Percentiles rank a stretch among this genome's conserved stretches.
Evolutionary conservation across 2,797 vertebrate species (phyloP).

Genomic region (Petrocephalus sullivani): DNA sequence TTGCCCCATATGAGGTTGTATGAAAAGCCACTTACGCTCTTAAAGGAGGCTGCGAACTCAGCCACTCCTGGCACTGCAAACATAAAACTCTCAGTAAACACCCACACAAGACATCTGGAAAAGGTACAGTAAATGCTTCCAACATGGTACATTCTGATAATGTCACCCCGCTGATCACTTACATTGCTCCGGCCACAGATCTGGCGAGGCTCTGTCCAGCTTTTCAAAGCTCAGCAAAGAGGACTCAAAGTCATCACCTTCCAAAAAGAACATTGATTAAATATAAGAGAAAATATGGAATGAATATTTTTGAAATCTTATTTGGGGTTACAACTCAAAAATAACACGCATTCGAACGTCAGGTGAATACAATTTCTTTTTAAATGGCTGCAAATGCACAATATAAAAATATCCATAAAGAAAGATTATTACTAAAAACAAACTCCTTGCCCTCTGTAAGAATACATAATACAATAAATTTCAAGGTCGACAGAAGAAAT

Average conservation of each 20-base stretch:
- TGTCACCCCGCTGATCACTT: constrained; percentile 48
- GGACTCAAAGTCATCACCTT: constrained; percentile 84
- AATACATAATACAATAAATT: background rate
- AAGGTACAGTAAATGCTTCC: background rate
- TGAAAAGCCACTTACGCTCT: constrained; percentile 78
- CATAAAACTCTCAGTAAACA: constrained; percentile 33
- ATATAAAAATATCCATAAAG: background rate
- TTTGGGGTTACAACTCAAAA: background rate
- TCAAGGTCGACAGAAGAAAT: background rate
- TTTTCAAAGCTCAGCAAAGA: constrained; percentile 96
- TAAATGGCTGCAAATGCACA: background rate
- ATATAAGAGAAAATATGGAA: background rate
- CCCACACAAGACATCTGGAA: background rate
- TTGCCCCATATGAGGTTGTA: background rate
- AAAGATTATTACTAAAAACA: background rate
- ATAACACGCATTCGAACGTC: background rate
- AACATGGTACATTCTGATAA: background rate
- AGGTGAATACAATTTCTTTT: background rate
- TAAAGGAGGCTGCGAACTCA: constrained; percentile 95
- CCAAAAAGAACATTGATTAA: constrained; percentile 12
- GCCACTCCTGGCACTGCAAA: constrained; percentile 86
- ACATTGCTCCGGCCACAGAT: constrained; percentile 95
- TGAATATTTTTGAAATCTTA: background rate
- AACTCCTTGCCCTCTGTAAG: background rate
- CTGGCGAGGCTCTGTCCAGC: constrained; percentile 90